Evolutionary conservation across 2,797 vertebrate genomes (phyloP).

Genomic region (Pangasius sanitwongsei): DNA sequence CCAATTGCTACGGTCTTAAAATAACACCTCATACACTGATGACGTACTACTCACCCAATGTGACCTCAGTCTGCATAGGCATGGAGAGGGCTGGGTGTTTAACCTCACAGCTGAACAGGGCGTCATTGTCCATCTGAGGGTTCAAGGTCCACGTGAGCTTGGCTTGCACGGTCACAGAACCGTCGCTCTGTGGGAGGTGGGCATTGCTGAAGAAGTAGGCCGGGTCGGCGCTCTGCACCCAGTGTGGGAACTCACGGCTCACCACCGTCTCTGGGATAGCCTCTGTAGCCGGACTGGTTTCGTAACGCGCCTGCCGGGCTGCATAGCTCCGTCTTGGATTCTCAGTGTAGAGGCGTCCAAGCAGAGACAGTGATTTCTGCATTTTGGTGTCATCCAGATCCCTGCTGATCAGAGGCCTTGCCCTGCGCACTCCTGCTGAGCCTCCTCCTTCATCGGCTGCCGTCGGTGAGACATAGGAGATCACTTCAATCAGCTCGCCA

Average conservation of each 20-base stretch:
- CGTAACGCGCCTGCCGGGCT: slow-evolving; percentile 70
- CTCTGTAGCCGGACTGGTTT: slow-evolving; percentile 83
- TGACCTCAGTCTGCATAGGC: slow-evolving; percentile 98
- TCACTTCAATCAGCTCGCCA: slow-evolving; percentile 89
- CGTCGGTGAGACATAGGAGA: slow-evolving; percentile 82
- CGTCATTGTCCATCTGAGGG: slow-evolving; percentile 96
- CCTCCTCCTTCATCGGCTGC: slow-evolving; percentile 68
- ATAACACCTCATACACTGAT: neutral
- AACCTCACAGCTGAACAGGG: slow-evolving; percentile 97
- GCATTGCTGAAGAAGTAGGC: slow-evolving; percentile 92
- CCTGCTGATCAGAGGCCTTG: slow-evolving; percentile 84
- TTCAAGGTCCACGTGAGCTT: slow-evolving; percentile 97
- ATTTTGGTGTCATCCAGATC: slow-evolving; percentile 95
- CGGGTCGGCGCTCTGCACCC: slow-evolving; percentile 91
- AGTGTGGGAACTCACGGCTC: slow-evolving; percentile 94
- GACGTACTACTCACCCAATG: slow-evolving; percentile 80
- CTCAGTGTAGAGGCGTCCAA: slow-evolving; percentile 79
- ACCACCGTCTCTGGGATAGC: slow-evolving; percentile 92
- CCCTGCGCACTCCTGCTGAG: slow-evolving; percentile 75
- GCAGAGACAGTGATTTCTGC: slow-evolving; percentile 85
- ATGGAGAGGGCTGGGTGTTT: slow-evolving; percentile 95
- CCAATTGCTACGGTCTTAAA: neutral
- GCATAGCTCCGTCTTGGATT: slow-evolving; percentile 71
- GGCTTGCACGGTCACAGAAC: slow-evolving; percentile 92
- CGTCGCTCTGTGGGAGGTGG: slow-evolving; percentile 87